A percentile compares a stretch with the other conserved stretches of the same genome.
phyloP scores from a whole-genome alignment of 2,888 invertebrate species.

The Perizoma flavofasciatum region DNA sequence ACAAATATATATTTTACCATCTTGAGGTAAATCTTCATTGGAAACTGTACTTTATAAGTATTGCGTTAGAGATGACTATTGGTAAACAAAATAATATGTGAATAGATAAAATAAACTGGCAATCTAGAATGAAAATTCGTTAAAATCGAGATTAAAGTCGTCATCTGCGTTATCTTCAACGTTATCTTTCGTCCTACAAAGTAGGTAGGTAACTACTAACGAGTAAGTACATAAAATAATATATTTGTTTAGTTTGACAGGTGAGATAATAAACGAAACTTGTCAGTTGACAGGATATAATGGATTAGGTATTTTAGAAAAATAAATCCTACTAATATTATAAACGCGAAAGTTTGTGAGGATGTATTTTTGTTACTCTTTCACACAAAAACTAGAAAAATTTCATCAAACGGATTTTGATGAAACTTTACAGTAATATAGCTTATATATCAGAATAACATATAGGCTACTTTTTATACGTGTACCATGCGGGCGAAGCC shows the following conservation, averaged over 20 bases:
- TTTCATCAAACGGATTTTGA: too few species aligned
- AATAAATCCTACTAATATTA: too few species aligned
- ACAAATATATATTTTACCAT: constrained; percentile 58
- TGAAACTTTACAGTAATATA: too few species aligned
- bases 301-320: constrained; percentile 38
- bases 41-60: constrained; percentile 53
- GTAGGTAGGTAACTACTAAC: constrained; percentile 63
- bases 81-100: constrained; percentile 24
- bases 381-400: too few species aligned
- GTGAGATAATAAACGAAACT: constrained; percentile 59
- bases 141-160: constrained; percentile 80
- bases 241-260: constrained; percentile 70
- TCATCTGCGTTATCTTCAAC: constrained; percentile 75
- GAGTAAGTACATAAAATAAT: constrained; percentile 58
- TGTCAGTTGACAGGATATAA: constrained; percentile 57
- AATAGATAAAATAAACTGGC: constrained; percentile 49
- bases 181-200: constrained; percentile 70
- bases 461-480: too few species aligned
- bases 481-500: too few species aligned
- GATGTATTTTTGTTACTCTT: too few species aligned
- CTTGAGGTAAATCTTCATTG: constrained; percentile 38
- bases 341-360: too few species aligned
- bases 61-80: constrained; percentile 40
- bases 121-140: constrained; percentile 74
- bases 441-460: too few species aligned